Conservation (phyloP, 1,140 invertebrate genomes). For the Brachionus plicatilis region DNA sequence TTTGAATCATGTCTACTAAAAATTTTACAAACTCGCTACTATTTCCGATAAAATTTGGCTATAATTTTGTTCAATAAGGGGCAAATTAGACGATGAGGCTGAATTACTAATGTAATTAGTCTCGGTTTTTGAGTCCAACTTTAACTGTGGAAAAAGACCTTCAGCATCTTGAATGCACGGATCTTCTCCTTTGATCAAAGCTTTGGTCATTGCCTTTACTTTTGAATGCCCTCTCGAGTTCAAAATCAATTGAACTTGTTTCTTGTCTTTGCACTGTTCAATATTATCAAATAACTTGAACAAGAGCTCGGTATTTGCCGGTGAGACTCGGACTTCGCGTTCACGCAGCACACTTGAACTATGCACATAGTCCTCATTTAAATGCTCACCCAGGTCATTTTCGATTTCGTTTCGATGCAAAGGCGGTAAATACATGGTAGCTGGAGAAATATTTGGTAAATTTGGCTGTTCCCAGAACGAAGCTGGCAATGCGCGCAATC, state of each 20-base stretch:
- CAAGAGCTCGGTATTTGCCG: slow-evolving; percentile 58
- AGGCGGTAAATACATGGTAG: slow-evolving; percentile 54
- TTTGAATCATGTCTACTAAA: neutral
- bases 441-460: slow-evolving; percentile 56
- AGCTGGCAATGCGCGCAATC: slow-evolving; percentile 58
- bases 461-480: slow-evolving; percentile 62
- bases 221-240: slow-evolving; percentile 47
- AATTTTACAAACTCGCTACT: slow-evolving; percentile 43
- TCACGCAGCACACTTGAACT: slow-evolving; percentile 41
- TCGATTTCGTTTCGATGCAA: slow-evolving; percentile 52
- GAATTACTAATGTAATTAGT: neutral
- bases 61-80: slow-evolving; percentile 58
- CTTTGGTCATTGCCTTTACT: slow-evolving; percentile 44
- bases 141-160: slow-evolving; percentile 55
- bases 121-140: slow-evolving; percentile 46
- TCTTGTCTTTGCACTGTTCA: slow-evolving; percentile 46
- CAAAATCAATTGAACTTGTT: slow-evolving; percentile 46
- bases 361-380: neutral
- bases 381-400: slow-evolving; percentile 47
- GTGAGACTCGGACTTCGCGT: slow-evolving; percentile 51
- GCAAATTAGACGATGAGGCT: slow-evolving; percentile 44
- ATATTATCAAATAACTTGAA: slow-evolving; percentile 58
- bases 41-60: slow-evolving; percentile 58
- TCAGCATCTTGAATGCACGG: slow-evolving; percentile 58
- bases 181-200: slow-evolving; percentile 55